These are phyloP conservation scores for Amitus sp. DNA, from an alignment of 2,888 invertebrate genomes.

Conservation along the genomic window DNA sequence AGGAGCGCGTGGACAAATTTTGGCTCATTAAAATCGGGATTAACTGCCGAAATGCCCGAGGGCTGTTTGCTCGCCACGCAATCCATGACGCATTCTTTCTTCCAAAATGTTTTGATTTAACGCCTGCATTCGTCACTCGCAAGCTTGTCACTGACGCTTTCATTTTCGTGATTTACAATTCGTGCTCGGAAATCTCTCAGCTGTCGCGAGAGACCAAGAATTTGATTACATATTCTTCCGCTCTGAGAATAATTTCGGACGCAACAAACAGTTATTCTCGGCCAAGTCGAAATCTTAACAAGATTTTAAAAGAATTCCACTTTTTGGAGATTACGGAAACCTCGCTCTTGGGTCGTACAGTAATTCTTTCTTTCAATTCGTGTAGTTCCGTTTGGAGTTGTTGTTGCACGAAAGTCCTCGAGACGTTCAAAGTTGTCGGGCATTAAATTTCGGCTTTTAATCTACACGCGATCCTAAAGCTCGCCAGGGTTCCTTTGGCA, in stretches of 20 bases:
- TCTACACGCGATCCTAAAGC: slow-evolving; percentile 2
- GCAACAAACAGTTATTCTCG: neutral
- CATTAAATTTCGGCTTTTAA: neutral
- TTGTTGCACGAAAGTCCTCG: neutral
- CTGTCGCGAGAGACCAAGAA: no score
- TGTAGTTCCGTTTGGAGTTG: neutral
- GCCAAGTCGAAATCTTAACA: no score
- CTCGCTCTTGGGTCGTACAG: no score
- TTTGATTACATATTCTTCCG: no score
- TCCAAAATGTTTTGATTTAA: slow-evolving; percentile 5
- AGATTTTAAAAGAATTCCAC: no score
- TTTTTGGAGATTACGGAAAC: no score
- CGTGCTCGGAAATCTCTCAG: no score
- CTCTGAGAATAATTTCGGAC: no score
- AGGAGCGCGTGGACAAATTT: slow-evolving; percentile 42
- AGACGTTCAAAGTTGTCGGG: neutral
- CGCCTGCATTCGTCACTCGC: neutral
- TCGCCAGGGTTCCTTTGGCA: slow-evolving; percentile 1
- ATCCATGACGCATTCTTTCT: slow-evolving; percentile 48
- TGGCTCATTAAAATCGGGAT: slow-evolving; percentile 46
- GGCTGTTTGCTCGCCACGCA: slow-evolving; percentile 36
- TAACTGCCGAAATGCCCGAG: slow-evolving; percentile 34
- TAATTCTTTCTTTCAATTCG: no score
- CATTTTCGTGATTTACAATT: neutral
- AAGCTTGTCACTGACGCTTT: slow-evolving; percentile 3